phyloP scores from a whole-genome alignment of 1,140 invertebrate species.

The Oedothorax gibbosus region DNA sequence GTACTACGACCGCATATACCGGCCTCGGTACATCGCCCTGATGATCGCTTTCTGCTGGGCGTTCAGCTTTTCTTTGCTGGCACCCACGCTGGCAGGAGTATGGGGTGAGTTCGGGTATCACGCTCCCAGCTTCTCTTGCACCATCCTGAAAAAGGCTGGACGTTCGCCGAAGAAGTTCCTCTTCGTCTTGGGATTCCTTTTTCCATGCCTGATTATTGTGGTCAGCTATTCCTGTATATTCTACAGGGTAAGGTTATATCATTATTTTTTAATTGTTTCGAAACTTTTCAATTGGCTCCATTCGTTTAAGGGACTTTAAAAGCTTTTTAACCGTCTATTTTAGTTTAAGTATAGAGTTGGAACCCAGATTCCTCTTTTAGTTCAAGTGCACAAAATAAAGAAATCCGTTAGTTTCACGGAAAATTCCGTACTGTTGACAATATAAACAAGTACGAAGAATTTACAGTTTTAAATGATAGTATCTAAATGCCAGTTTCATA shows the following conservation, averaged over 20 bases:
- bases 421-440: too few species aligned
- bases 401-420: too few species aligned
- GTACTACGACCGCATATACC: constrained; percentile 61
- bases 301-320: too few species aligned
- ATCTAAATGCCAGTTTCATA: too few species aligned
- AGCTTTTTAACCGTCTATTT: too few species aligned
- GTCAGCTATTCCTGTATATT: constrained; percentile 74
- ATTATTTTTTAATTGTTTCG: neutral
- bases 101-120: constrained; percentile 87
- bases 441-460: too few species aligned
- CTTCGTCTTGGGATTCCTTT: constrained; percentile 83
- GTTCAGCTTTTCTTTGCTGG: constrained; percentile 75
- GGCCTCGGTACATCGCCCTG: constrained; percentile 30
- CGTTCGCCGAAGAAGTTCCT: constrained; percentile 86
- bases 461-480: too few species aligned
- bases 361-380: too few species aligned
- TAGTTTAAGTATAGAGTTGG: too few species aligned
- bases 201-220: constrained; percentile 85
- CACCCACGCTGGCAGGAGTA: constrained; percentile 80
- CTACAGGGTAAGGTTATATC: constrained; percentile 26
- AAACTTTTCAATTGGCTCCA: too few species aligned
- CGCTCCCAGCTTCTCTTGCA: constrained; percentile 63
- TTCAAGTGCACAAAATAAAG: too few species aligned
- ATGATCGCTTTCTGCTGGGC: constrained; percentile 77
- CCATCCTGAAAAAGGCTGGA: constrained; percentile 73